These are phyloP conservation scores for Lithobius niger DNA, from an alignment of 1,140 invertebrate species.

Conservation along the genomic window DNA sequence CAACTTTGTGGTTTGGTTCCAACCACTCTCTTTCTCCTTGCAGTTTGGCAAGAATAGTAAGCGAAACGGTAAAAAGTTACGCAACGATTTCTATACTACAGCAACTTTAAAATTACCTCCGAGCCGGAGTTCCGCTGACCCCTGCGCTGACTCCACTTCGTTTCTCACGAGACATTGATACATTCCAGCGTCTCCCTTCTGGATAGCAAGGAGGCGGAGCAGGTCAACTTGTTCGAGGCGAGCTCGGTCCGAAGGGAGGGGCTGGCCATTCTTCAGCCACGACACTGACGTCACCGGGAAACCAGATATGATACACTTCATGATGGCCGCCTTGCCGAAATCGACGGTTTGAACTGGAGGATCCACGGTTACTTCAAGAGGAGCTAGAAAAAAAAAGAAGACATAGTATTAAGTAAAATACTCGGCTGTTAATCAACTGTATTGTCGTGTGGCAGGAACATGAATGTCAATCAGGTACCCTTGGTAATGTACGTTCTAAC, in stretches of 20 bases:
- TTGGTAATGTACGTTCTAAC: too few relatives aligned
- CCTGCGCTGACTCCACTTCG: constrained; percentile 69
- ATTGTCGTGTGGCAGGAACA: too few relatives aligned
- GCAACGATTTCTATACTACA: too few relatives aligned
- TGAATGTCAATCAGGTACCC: too few relatives aligned
- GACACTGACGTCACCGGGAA: constrained; percentile 35
- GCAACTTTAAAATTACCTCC: too few relatives aligned
- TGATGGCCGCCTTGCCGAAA: constrained; percentile 36
- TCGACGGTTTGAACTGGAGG: constrained; percentile 26
- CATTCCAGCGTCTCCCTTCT: constrained; percentile 65
- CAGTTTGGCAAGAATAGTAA: too few relatives aligned
- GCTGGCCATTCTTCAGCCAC: constrained; percentile 47
- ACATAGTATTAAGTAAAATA: too few relatives aligned
- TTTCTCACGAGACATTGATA: constrained; percentile 81
- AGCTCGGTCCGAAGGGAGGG: constrained; percentile 32
- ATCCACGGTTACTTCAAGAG: constrained; percentile 23
- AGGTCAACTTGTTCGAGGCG: constrained; percentile 36
- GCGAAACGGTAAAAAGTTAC: too few relatives aligned
- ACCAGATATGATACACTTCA: constrained; percentile 60
- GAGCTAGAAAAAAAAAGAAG: constrained; percentile 35
- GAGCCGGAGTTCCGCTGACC: constrained; percentile 61
- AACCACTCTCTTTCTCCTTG: too few relatives aligned
- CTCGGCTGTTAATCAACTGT: too few relatives aligned
- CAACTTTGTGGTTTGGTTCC: too few relatives aligned
- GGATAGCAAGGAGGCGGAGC: constrained; percentile 50